phyloP scores from a whole-genome alignment of 2,797 vertebrate genomes.

The Acestrorhynchus altus region DNA sequence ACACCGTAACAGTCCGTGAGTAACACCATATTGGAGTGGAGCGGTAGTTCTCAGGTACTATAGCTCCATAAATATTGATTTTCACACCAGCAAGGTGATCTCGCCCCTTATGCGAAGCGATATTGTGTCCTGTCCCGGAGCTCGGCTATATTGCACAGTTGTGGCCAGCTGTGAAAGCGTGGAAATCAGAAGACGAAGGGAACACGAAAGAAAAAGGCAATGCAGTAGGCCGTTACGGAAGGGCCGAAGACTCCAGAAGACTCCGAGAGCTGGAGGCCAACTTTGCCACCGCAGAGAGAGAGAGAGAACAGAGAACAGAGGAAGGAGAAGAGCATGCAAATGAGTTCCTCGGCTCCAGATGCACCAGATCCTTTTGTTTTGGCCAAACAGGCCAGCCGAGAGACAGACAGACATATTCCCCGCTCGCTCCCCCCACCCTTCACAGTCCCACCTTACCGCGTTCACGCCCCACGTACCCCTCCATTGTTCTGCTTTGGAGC shows the following conservation, averaged over 20 bases:
- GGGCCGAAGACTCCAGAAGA: constrained; percentile 18
- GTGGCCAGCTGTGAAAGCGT: constrained; percentile 15
- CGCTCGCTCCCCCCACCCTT: constrained; percentile 53
- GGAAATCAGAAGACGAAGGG: constrained; percentile 24
- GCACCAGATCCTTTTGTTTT: constrained; percentile 25
- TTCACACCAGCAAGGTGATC: neutral
- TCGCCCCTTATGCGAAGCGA: neutral
- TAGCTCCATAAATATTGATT: constrained; percentile 8
- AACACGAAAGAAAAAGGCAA: constrained; percentile 14
- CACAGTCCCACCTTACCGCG: constrained; percentile 89
- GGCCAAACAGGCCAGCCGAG: constrained; percentile 18
- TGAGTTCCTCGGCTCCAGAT: neutral
- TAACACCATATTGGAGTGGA: neutral
- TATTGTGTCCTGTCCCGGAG: neutral
- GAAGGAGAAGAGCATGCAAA: neutral
- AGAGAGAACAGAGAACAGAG: neutral
- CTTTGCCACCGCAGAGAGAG: constrained; percentile 4
- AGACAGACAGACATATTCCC: constrained; percentile 25
- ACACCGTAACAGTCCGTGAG: neutral
- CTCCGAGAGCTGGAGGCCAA: constrained; percentile 36
- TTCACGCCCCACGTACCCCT: constrained; percentile 87
- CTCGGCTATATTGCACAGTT: constrained; percentile 18
- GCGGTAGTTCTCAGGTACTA: too few relatives aligned
- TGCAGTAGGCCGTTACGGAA: constrained; percentile 7
- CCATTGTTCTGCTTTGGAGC: constrained; percentile 96